phyloP scores from a whole-genome alignment of 2,888 invertebrate genomes.

The Hypena proboscidalis region DNA sequence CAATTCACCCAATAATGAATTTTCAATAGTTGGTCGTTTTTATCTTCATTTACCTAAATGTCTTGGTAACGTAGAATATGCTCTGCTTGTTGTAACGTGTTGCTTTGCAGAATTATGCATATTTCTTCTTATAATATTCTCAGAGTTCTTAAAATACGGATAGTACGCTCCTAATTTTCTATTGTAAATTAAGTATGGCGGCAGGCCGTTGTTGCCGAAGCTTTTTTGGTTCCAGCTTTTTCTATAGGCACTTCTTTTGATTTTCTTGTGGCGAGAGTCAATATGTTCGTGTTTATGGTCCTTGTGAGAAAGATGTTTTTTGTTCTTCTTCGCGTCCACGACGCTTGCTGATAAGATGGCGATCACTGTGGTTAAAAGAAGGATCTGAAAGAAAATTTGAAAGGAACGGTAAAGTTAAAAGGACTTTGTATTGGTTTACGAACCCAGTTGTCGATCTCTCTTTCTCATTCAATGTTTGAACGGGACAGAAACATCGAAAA shows the following conservation, averaged over 20 bases:
- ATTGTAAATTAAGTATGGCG: slow-evolving; percentile 73
- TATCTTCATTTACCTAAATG: slow-evolving; percentile 1
- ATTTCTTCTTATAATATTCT: slow-evolving; percentile 50
- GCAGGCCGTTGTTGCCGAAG: slow-evolving; percentile 50
- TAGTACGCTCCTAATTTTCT: slow-evolving; percentile 69
- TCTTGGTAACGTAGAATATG: slow-evolving; percentile 10
- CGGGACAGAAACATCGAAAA: too few species aligned
- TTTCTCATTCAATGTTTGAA: too few species aligned
- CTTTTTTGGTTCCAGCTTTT: slow-evolving; percentile 48
- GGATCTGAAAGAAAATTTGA: slow-evolving; percentile 40
- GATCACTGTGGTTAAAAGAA: slow-evolving; percentile 38
- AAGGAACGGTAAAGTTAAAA: not conserved
- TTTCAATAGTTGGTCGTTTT: too few species aligned
- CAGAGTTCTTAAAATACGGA: slow-evolving; percentile 69
- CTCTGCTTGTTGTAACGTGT: slow-evolving; percentile 8
- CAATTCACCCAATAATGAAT: too few species aligned
- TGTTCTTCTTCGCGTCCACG: slow-evolving; percentile 26
- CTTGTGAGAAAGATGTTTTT: slow-evolving; percentile 7
- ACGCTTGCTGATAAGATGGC: slow-evolving; percentile 12
- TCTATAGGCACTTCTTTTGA: slow-evolving; percentile 52
- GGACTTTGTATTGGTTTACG: too few species aligned
- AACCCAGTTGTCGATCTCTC: too few species aligned
- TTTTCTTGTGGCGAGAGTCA: slow-evolving; percentile 33
- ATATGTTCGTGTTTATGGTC: slow-evolving; percentile 3
- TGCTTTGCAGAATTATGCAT: slow-evolving; percentile 28